phyloP scores from a whole-genome alignment of 2,797 vertebrate species.

The Poecile montanus region DNA sequence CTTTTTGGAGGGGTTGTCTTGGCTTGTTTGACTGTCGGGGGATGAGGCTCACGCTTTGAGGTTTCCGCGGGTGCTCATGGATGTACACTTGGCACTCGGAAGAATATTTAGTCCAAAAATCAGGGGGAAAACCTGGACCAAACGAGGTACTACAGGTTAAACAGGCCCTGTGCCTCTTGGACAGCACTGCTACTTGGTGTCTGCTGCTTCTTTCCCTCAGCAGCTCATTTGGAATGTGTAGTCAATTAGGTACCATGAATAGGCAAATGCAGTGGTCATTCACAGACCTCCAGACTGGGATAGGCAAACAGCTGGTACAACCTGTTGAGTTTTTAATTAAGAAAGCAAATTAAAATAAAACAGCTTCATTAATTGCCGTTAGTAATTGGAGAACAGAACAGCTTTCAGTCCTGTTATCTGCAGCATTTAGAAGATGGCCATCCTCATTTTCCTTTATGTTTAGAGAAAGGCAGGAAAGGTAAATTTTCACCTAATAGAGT shows the following conservation, averaged over 20 bases:
- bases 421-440: not conserved
- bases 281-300: not conserved
- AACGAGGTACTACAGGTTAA: not conserved
- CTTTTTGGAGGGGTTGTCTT: accelerated
- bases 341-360: not conserved
- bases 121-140: not conserved
- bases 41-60: accelerated
- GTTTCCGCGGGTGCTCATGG: accelerated
- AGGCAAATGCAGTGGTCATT: not conserved
- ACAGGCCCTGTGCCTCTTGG: not conserved
- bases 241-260: accelerated
- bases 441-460: not conserved
- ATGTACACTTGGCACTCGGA: not conserved
- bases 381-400: not conserved
- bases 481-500: not conserved
- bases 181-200: accelerated
- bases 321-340: not conserved
- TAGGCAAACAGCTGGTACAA: not conserved
- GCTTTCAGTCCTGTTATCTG: not conserved
- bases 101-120: not conserved
- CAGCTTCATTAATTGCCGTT: not conserved
- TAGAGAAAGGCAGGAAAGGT: not conserved
- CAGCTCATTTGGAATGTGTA: not conserved
- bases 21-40: accelerated
- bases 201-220: not conserved